Conservation (phyloP, 2,113 vertebrate species). For the Cochlearius cochlearius region DNA sequence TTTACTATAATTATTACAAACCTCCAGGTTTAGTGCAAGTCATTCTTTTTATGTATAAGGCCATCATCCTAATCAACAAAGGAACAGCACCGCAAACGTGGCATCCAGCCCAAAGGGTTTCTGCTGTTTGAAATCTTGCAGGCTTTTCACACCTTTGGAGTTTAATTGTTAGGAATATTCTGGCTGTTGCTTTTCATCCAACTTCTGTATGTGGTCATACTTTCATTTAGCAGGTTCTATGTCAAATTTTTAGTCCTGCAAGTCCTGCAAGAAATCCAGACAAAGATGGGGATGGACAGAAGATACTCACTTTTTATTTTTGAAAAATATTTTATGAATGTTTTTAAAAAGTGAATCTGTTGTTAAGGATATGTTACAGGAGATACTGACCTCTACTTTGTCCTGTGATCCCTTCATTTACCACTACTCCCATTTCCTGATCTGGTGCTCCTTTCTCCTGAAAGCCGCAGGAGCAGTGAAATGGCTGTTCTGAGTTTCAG, state of each 20-base stretch:
- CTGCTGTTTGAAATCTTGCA: neutral
- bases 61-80: conserved; percentile 8
- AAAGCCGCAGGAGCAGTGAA: neutral
- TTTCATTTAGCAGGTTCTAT: neutral
- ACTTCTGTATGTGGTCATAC: neutral
- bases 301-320: neutral
- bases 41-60: neutral
- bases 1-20: conserved; percentile 27
- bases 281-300: neutral
- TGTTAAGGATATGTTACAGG: neutral
- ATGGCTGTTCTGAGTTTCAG: neutral
- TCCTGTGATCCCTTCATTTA: neutral
- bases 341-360: neutral
- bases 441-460: neutral
- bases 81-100: neutral
- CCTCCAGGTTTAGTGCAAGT: neutral
- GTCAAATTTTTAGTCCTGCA: neutral
- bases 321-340: neutral
- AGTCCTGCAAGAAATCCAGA: neutral
- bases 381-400: neutral
- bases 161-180: neutral
- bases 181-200: neutral
- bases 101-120: neutral
- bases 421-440: neutral
- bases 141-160: neutral